Conservation (phyloP, 2,113 vertebrate species). For the Mesocricetus auratus region DNA sequence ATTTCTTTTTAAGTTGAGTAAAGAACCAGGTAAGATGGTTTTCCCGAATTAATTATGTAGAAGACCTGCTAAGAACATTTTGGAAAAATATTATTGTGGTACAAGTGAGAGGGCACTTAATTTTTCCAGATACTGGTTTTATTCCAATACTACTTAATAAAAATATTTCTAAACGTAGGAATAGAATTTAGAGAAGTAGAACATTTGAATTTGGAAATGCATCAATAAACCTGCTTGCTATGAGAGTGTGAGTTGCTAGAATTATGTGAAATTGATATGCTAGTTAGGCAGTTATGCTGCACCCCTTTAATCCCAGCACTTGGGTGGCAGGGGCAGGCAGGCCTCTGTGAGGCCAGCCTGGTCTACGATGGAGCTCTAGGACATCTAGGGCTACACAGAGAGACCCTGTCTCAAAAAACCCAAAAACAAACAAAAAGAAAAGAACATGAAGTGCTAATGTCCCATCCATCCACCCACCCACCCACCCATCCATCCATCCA, state of each 20-base stretch:
- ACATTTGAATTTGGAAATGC: conserved; percentile 48
- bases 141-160: conserved; percentile 31
- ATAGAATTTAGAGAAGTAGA: conserved; percentile 34
- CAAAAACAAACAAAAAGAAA: no score
- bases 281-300: no score
- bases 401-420: no score
- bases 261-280: not conserved
- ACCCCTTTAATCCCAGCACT: no score
- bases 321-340: no score
- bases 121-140: conserved; percentile 47
- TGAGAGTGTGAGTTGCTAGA: conserved; percentile 20
- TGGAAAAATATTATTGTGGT: not conserved
- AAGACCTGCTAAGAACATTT: conserved; percentile 8
- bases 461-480: no score
- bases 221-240: not conserved
- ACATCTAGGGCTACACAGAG: no score
- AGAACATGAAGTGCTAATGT: not conserved
- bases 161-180: not conserved
- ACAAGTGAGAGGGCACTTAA: not conserved
- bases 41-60: conserved; percentile 39
- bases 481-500: no score
- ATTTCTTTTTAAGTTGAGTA: not conserved
- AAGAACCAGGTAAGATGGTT: not conserved
- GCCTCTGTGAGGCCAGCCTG: no score
- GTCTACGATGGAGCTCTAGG: no score